These are phyloP conservation scores for Aphidius colemani DNA, from an alignment of 2,888 invertebrate species.

Conservation along the genomic window DNA sequence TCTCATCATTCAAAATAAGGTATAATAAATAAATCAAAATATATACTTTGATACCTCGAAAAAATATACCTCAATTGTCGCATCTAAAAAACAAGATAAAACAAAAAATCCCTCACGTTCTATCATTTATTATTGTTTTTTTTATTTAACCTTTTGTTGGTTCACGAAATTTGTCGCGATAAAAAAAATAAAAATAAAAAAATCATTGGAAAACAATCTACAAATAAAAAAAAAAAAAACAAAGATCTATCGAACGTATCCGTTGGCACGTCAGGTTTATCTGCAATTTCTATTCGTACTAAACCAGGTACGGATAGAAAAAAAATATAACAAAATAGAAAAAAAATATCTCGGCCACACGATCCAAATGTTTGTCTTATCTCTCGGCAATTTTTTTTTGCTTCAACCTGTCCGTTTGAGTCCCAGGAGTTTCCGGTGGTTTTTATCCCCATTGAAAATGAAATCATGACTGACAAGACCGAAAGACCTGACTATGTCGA, in stretches of 20 bases:
- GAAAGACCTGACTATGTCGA: constrained; percentile 6
- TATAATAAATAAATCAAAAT: constrained; percentile 4
- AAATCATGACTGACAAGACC: constrained; percentile 22
- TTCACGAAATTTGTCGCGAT: background rate
- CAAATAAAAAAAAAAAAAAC: background rate
- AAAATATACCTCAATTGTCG: constrained; percentile 2
- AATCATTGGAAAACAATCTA: background rate
- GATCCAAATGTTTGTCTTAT: constrained; percentile 25
- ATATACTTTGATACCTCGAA: constrained; percentile 1
- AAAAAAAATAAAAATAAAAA: background rate
- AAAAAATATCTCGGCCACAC: constrained; percentile 8
- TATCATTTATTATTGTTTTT: background rate
- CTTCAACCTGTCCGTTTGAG: constrained; percentile 15
- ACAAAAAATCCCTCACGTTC: background rate
- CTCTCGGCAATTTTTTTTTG: constrained; percentile 22
- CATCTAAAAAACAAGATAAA: constrained; percentile 2
- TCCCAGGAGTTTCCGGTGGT: constrained; percentile 10
- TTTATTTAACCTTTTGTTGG: background rate
- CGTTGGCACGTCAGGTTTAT: background rate
- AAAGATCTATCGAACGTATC: background rate
- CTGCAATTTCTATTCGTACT: background rate
- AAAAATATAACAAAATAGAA: background rate
- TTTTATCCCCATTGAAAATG: constrained; percentile 17
- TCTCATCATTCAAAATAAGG: background rate
- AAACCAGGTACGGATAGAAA: background rate